Evolutionary conservation across 2,797 vertebrate species (phyloP), one percentile per base, ranked within the genome.

Genomic region (Geotrypetes seraphini): DNA sequence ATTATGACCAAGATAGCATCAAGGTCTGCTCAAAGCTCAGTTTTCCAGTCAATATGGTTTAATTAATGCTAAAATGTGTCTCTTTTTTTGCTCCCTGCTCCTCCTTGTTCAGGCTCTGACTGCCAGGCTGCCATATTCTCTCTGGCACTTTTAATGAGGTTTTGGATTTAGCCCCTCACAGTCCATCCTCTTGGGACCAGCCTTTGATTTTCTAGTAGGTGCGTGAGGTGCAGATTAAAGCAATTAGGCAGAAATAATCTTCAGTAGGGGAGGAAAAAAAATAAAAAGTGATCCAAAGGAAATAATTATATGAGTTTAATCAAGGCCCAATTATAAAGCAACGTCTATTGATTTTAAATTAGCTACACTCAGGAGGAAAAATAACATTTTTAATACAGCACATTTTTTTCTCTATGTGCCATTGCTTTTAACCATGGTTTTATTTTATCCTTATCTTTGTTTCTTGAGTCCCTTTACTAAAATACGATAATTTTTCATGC

Each of bases 81-180:
- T 1, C 36, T 36, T 36, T 12, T n/a, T 36, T 52, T 38, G 14
- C 42, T 52, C 42, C 57, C 54, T 61, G 57, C 57, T 57, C 57
- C 50, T 59, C 55, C 64, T 68, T 2, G 3, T 72, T 70, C 72
- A 55, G 36, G 41, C 59, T 70, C 55, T 55, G 36, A 55, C 68
- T 61, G 72, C 72, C 66, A 66, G 70, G 61, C 66, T 70, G 63
- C 69, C 53, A 62, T 68, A 70, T 64, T 54, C 55, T 62, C 53
- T 69, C 55, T 60, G 46, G 59, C 49, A 47, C 39, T 39, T 57
- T 68, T 72, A 70, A 70, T 70, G 66, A 72, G 62, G 66, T 38
- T 60, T 63, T 60, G 64, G 64, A 66, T 70, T 68, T 70, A 70
- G 69, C 73, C 67, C 69, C 67, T 63, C 57, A 67, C 57, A 53